A percentile compares a stretch with the other conserved stretches of the same genome.
These are phyloP conservation scores for Athalia cordata DNA, from an alignment of 2,888 invertebrate species.

Conservation along the genomic window DNA sequence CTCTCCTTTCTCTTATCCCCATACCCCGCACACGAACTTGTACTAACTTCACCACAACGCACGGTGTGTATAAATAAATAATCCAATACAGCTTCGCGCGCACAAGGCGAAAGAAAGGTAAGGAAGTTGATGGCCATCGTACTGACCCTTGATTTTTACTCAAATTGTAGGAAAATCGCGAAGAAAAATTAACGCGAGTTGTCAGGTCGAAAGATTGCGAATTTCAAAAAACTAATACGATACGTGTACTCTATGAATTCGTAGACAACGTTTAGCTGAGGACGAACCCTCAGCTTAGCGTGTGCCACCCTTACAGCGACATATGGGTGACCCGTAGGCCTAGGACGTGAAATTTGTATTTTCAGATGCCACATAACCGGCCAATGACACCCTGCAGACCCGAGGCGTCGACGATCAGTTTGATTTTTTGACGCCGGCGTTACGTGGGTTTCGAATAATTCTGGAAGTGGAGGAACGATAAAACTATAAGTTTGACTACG, in stretches of 20 bases:
- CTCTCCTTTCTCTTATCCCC: not conserved
- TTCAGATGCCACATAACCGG: too few relatives aligned
- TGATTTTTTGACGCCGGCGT: too few relatives aligned
- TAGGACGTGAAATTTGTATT: conserved; percentile 32
- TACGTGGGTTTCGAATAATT: not conserved
- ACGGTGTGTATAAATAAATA: conserved; percentile 19
- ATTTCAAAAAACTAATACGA: not conserved
- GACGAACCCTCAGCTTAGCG: conserved; percentile 6
- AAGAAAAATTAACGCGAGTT: not conserved
- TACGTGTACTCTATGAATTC: not conserved
- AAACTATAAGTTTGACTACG: too few relatives aligned
- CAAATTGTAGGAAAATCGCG: not conserved
- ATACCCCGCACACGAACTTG: conserved; percentile 17
- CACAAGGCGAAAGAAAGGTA: not conserved
- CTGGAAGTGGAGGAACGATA: too few relatives aligned
- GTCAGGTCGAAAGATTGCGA: not conserved
- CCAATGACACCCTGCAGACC: too few relatives aligned
- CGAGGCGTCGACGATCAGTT: too few relatives aligned
- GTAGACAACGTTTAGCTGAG: conserved; percentile 22
- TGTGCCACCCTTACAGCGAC: conserved; percentile 20
- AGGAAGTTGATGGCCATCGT: conserved; percentile 18
- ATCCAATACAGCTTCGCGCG: not conserved
- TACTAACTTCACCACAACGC: conserved; percentile 26
- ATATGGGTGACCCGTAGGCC: conserved; percentile 38
- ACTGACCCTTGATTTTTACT: conserved; percentile 22